A percentile compares a stretch with the other conserved stretches of the same genome.
phyloP scores from a whole-genome alignment of 2,797 vertebrate species.

The Melanotaenia parkinsoni region DNA sequence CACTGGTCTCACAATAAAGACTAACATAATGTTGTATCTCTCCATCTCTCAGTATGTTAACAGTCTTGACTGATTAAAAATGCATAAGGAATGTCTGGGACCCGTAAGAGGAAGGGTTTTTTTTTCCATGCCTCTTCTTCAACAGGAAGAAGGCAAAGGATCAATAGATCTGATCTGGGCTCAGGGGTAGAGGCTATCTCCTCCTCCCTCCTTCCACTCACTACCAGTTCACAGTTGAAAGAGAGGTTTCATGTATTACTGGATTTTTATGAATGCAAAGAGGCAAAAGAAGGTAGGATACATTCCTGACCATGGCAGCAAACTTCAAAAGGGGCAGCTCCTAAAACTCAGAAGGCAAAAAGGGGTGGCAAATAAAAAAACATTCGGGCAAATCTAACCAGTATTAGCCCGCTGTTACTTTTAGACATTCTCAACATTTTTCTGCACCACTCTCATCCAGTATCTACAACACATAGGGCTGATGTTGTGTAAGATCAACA shows the following conservation, averaged over 20 bases:
- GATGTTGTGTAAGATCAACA: conserved; percentile 43
- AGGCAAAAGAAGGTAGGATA: conserved; percentile 28
- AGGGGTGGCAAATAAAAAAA: background rate
- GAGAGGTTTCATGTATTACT: conserved; percentile 71
- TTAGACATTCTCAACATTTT: conserved; percentile 49
- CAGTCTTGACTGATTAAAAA: conserved; percentile 80
- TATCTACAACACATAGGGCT: conserved; percentile 29
- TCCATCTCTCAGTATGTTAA: conserved; percentile 76
- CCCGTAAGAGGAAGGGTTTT: conserved; percentile 75
- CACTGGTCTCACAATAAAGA: conserved; percentile 55
- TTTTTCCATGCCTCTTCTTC: conserved; percentile 76
- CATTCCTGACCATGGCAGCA: conserved; percentile 29
- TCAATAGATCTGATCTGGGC: conserved; percentile 80
- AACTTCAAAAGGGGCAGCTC: conserved; percentile 9
- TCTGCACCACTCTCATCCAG: conserved; percentile 30
- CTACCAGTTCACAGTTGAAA: conserved; percentile 63
- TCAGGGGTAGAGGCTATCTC: conserved; percentile 67
- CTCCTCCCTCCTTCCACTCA: conserved; percentile 46
- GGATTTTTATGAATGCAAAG: conserved; percentile 58
- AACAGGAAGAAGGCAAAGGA: conserved; percentile 82
- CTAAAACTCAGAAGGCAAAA: conserved; percentile 6
- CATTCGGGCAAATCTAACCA: conserved; percentile 21
- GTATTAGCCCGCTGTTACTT: conserved; percentile 36
- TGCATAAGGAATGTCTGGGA: conserved; percentile 82
- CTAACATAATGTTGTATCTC: conserved; percentile 66